Conservation (phyloP, 2,113 vertebrate species). For the Protobothrops flavoviridis region DNA sequence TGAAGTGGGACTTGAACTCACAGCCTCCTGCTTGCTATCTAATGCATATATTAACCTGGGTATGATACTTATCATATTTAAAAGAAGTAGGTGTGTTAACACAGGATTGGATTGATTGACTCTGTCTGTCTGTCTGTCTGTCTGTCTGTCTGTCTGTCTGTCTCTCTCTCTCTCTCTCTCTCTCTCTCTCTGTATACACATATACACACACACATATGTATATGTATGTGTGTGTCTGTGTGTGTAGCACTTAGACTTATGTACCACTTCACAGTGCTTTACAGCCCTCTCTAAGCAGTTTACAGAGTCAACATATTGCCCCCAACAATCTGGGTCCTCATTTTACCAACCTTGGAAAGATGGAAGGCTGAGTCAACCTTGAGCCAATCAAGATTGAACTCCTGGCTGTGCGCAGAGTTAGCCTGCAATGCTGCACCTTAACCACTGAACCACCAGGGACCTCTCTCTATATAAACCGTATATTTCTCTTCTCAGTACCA, state of each 20-base stretch:
- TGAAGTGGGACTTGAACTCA: neutral
- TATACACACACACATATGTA: too few relatives aligned
- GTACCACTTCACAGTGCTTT: neutral
- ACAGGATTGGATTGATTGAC: neutral
- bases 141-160: too few relatives aligned
- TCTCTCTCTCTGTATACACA: too few relatives aligned
- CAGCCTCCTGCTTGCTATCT: neutral
- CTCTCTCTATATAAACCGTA: neutral
- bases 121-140: neutral
- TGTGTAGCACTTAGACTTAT: neutral
- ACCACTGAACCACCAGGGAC: neutral
- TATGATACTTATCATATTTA: neutral
- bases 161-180: too few relatives aligned
- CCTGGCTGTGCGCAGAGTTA: neutral
- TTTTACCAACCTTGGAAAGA: neutral
- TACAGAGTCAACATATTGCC: neutral
- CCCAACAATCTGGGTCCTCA: neutral
- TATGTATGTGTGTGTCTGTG: too few relatives aligned
- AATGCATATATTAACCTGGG: neutral
- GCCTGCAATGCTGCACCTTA: neutral
- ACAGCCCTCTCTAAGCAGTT: neutral
- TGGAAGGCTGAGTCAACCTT: neutral
- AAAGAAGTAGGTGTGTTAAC: neutral
- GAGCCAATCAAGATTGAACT: neutral
- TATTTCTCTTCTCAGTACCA: neutral